Conservation (phyloP, 2,888 invertebrate species). For the Lasioglossum malachurum region DNA sequence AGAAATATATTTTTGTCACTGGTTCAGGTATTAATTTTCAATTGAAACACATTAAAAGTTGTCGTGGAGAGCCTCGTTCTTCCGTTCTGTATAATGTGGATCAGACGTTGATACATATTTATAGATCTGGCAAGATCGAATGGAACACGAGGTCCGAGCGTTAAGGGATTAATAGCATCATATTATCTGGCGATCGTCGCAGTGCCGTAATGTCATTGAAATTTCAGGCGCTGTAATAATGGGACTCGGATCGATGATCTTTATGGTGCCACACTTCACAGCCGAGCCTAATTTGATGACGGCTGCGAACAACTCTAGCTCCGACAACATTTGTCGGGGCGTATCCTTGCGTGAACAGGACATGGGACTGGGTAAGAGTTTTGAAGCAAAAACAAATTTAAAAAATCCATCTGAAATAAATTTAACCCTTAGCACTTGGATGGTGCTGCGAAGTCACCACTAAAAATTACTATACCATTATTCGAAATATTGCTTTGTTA, state of each 20-base stretch:
- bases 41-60: neutral
- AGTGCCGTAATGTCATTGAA: conserved; percentile 3
- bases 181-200: neutral
- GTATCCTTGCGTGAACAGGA: conserved; percentile 91
- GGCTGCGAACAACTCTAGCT: conserved; percentile 88
- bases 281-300: conserved; percentile 92
- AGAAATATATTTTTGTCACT: no score
- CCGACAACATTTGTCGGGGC: conserved; percentile 92
- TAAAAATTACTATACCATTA: no score
- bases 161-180: conserved; percentile 10
- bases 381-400: neutral
- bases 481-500: no score
- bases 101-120: conserved; percentile 14
- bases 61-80: neutral
- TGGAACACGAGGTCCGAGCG: neutral
- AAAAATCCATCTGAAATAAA: neutral
- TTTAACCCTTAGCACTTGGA: no score
- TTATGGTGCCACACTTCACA: conserved; percentile 96
- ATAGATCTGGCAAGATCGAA: conserved; percentile 19
- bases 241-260: conserved; percentile 96
- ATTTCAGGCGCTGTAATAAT: conserved; percentile 93
- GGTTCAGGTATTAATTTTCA: neutral
- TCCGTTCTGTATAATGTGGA: neutral
- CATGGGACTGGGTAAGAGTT: conserved; percentile 87
- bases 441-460: no score